These are phyloP conservation scores for Dipodomys spectabilis DNA, from an alignment of 2,113 vertebrate genomes.

Conservation along the genomic window DNA sequence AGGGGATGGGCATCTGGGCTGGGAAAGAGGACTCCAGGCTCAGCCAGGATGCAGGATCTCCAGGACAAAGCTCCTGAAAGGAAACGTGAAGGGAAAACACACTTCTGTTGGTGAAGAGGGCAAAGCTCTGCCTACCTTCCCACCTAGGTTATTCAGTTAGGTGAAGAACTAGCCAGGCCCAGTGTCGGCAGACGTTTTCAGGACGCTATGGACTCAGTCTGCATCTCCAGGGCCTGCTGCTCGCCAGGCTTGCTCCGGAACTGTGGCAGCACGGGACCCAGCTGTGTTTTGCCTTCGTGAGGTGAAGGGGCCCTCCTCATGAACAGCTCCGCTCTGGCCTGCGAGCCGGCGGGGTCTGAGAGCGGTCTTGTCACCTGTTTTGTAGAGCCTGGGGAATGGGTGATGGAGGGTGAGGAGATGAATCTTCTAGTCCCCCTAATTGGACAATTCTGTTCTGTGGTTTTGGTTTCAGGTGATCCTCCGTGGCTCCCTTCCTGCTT, in stretches of 20 bases:
- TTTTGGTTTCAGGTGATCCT: neutral
- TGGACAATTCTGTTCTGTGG: neutral
- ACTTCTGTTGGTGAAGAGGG: neutral
- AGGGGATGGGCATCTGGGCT: too few species aligned
- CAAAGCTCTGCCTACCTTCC: neutral
- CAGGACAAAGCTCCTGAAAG: too few species aligned
- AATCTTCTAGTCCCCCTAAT: neutral
- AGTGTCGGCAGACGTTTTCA: neutral
- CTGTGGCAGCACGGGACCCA: rapidly evolving
- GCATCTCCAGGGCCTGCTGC: neutral
- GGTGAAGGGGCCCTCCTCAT: too few species aligned
- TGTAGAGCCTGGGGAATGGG: rapidly evolving
- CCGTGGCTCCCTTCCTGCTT: neutral
- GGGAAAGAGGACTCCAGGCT: too few species aligned
- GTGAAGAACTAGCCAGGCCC: rapidly evolving
- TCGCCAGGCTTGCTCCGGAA: neutral
- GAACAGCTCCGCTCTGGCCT: too few species aligned
- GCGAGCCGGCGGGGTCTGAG: too few species aligned
- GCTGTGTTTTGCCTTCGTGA: neutral
- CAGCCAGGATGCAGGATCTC: too few species aligned
- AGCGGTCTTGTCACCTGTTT: neutral
- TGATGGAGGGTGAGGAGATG: neutral
- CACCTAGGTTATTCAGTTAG: neutral
- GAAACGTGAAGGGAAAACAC: too few species aligned
- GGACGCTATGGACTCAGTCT: neutral